Percentiles rank a stretch among this genome's conserved stretches.
phyloP scores from a whole-genome alignment of 2,797 vertebrate species.

The Cossypha heuglini region DNA sequence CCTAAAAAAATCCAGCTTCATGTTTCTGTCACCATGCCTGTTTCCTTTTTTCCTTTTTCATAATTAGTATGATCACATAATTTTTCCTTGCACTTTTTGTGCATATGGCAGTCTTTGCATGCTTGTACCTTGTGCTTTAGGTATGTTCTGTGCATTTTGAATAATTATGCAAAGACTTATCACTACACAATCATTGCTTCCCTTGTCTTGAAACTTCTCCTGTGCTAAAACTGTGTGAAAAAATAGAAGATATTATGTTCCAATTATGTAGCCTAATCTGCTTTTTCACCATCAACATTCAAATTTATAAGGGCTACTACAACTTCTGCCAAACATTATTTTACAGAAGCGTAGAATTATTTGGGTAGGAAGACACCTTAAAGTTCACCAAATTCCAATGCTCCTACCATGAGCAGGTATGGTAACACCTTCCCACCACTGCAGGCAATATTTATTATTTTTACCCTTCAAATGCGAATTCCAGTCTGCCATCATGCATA shows the following conservation, averaged over 20 bases:
- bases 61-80: background rate
- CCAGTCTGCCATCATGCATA: background rate
- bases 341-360: background rate
- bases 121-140: background rate
- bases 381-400: background rate
- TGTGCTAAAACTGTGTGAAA: background rate
- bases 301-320: background rate
- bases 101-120: background rate
- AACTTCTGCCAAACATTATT: background rate
- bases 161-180: background rate
- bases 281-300: background rate
- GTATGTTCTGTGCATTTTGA: background rate
- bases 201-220: background rate
- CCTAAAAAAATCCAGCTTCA: background rate
- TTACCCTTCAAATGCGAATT: background rate
- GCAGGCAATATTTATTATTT: background rate
- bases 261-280: background rate
- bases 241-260: background rate
- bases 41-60: background rate
- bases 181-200: background rate
- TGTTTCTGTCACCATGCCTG: background rate
- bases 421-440: background rate
- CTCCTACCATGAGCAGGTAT: background rate
- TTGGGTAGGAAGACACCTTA: background rate
- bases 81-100: background rate